Percentiles rank a stretch among this genome's conserved stretches.
phyloP scores from a whole-genome alignment of 2,113 vertebrate species.

The Dendropsophus ebraccatus region DNA sequence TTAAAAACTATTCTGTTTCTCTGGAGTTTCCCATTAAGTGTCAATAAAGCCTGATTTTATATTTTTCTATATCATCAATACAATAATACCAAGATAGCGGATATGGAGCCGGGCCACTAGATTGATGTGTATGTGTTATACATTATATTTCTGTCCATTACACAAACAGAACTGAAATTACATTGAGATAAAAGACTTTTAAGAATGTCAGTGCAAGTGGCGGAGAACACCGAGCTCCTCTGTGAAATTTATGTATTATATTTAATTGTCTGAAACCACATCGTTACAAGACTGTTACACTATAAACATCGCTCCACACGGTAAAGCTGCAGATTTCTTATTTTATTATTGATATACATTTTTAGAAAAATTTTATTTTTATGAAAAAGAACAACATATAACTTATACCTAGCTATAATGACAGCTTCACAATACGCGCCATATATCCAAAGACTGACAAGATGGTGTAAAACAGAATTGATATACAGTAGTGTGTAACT shows the following conservation, averaged over 20 bases:
- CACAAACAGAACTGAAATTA: neutral
- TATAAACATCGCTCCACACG: neutral
- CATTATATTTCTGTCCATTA: neutral
- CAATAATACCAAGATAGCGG: no score
- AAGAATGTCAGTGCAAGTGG: neutral
- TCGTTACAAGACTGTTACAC: neutral
- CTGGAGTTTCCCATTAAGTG: no score
- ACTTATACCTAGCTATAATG: no score
- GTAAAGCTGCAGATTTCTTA: neutral
- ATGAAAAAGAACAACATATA: no score
- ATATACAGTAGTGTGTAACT: no score
- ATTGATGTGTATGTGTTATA: neutral
- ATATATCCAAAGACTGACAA: no score
- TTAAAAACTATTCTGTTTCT: no score
- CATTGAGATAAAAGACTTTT: neutral
- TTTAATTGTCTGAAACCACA: slow-evolving; percentile 9
- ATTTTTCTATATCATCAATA: no score
- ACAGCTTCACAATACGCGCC: no score
- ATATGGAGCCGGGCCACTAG: neutral
- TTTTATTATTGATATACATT: neutral
- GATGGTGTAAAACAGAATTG: no score
- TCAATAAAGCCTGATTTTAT: no score
- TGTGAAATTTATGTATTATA: neutral
- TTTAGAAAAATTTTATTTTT: no score
- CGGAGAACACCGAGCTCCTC: neutral